Evolutionary conservation across 2,113 vertebrate genomes (phyloP).

Genomic region (rat (Rattus norvegicus)): GRCr8 NC_086031.1:78802001-78802500

Average conservation of each 20-base stretch:
- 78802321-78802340: not conserved
- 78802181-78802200: not conserved
- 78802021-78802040: not conserved
- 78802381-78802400: not conserved
- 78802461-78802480: too few species aligned
- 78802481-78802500: not conserved
- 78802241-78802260: not conserved
- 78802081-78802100: not conserved
- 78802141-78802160: not conserved
- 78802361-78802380: not conserved
- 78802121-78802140: not conserved
- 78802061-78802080: not conserved
- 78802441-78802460: not conserved
- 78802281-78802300: not conserved
- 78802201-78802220: too few species aligned
- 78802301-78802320: too few species aligned
- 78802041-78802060: not conserved
- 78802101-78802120: not conserved
- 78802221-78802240: not conserved
- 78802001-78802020: not conserved
- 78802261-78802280: not conserved
- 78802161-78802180: not conserved
- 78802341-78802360: not conserved
- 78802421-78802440: not conserved
- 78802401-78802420: too few species aligned